Evolutionary conservation across 1,140 invertebrate genomes (phyloP).

Genomic region (Berghia stephanieae): DNA sequence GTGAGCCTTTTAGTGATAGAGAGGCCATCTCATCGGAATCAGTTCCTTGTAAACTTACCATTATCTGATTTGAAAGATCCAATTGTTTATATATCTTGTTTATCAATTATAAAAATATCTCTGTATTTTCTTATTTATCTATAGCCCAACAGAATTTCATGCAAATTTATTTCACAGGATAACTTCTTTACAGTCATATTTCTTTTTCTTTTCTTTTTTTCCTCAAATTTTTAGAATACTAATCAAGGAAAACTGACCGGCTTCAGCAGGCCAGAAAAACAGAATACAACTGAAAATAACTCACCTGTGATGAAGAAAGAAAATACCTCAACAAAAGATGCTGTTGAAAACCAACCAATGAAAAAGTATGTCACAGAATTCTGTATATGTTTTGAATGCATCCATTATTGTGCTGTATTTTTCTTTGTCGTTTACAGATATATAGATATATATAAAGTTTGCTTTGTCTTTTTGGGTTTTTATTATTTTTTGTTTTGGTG

Average conservation of each 20-base stretch:
- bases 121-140: too few species aligned
- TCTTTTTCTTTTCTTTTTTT: background rate
- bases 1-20: background rate
- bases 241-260: constrained; percentile 19
- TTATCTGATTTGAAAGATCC: background rate
- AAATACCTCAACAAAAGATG: background rate
- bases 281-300: background rate
- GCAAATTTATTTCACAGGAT: too few species aligned
- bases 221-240: background rate
- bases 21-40: background rate
- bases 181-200: too few species aligned
- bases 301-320: background rate
- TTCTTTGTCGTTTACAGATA: too few species aligned
- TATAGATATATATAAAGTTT: too few species aligned
- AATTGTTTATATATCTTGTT: background rate
- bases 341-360: constrained; percentile 26
- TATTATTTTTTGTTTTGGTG: too few species aligned
- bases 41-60: background rate
- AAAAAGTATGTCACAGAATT: constrained; percentile 16
- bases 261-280: background rate
- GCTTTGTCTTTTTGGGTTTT: too few species aligned
- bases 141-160: too few species aligned
- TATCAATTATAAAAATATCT: too few species aligned
- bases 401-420: too few species aligned
- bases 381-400: too few species aligned